These are phyloP conservation scores for Drosophila neutralis DNA, from an alignment of 2,888 invertebrate species.

Conservation along the genomic window DNA sequence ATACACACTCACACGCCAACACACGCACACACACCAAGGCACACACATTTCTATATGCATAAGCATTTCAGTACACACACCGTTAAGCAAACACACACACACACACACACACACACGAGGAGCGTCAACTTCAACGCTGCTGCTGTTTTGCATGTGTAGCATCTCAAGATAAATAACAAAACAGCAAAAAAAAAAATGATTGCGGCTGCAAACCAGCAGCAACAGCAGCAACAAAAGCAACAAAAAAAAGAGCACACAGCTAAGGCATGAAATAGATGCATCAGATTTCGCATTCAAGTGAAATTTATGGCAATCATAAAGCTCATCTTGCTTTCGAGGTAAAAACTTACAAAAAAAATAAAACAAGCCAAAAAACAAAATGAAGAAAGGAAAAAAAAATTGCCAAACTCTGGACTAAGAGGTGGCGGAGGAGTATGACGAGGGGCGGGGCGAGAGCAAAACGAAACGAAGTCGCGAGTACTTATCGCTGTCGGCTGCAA, in stretches of 20 bases:
- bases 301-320: conserved; percentile 78
- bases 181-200: conserved; percentile 18
- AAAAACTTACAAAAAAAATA: conserved; percentile 58
- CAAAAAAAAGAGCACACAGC: conserved; percentile 43
- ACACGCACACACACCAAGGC: neutral
- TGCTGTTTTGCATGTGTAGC: conserved; percentile 68
- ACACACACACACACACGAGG: conserved; percentile 30
- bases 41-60: conserved; percentile 16
- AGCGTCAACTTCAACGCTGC: conserved; percentile 49
- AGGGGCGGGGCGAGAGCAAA: neutral
- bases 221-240: conserved; percentile 5
- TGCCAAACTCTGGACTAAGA: conserved; percentile 24
- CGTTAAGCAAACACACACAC: conserved; percentile 13
- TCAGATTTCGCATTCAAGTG: conserved; percentile 79
- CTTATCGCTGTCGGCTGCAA: conserved; percentile 48
- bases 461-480: conserved; percentile 43
- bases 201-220: conserved; percentile 8
- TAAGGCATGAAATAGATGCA: conserved; percentile 72
- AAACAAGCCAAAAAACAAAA: conserved; percentile 9
- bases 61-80: conserved; percentile 57
- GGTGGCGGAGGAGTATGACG: neutral
- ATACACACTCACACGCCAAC: conserved; percentile 33
- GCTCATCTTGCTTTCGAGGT: conserved; percentile 78
- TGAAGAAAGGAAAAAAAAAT: conserved; percentile 8
- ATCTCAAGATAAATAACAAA: conserved; percentile 72